These are phyloP conservation scores for Mesocentrotus franciscanus DNA, from an alignment of 53 echinoderm and acorn worm genomes.

Conservation along the genomic window DNA sequence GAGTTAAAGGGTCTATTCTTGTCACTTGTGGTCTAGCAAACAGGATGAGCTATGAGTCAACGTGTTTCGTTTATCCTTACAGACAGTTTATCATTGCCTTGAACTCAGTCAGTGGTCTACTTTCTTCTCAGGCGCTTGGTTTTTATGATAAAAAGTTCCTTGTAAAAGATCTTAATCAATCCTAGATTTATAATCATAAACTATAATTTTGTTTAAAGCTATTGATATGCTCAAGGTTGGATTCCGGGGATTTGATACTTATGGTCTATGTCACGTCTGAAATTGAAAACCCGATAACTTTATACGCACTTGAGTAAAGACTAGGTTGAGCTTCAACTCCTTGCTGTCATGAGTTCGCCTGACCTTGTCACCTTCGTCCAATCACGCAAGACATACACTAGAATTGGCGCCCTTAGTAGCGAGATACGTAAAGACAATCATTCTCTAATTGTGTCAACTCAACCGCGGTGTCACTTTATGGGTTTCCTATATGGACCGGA, in stretches of 20 bases:
- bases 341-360: neutral
- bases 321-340: neutral
- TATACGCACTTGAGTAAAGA: neutral
- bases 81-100: neutral
- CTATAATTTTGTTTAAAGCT: neutral
- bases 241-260: too few relatives aligned
- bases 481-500: neutral
- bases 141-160: neutral
- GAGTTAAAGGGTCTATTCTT: neutral
- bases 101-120: neutral
- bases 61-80: neutral
- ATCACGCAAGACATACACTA: neutral
- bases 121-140: neutral
- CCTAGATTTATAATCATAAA: neutral
- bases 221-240: neutral
- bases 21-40: constrained; percentile 11
- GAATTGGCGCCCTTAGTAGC: constrained; percentile 10
- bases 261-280: neutral
- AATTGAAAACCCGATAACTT: neutral
- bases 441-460: constrained; percentile 12
- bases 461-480: constrained; percentile 15
- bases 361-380: constrained; percentile 19
- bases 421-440: neutral
- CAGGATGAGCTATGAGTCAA: constrained; percentile 29
- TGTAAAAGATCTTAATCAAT: neutral